Evolutionary conservation across 2,797 vertebrate genomes (phyloP), one percentile per base, ranked within the genome.

Genomic region (Sebastes hopkinsi): DNA sequence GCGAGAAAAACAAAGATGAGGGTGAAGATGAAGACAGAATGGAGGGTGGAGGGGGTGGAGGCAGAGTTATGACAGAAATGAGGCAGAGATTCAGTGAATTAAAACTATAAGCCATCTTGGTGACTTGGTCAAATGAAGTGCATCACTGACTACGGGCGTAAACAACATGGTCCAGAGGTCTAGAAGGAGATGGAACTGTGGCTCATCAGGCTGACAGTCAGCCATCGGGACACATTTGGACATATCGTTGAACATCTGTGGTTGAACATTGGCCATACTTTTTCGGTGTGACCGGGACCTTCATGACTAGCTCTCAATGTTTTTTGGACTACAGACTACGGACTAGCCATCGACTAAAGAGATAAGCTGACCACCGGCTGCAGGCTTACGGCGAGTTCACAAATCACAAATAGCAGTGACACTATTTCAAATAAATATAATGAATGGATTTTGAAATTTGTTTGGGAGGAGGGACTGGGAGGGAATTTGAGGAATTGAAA

Each of bases 1-100:
- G 55, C 16, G 34, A 71, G 70, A 64, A 65, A 67, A 85, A 74
- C 67, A 81, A 78, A 77, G 68, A 72, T 60, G 50, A 25, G 3
- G 42, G 32, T 20, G 59, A 54, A 29, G 38, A 38, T 64, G 22
- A 72, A 46, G 23, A 80, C 61, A 64, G 50, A 20, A 18, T 52
- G 0, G 50, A n/a, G 42, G 14, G 4, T 4, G 13, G 36, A 20
- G 12, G 20, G 6, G 18, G 3, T n/a, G 25, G 27, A 29, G 54
- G 46, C 11, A 42, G 42, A 73, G 54, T 67, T 12, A 13, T 23
- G 23, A 62, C 6, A 52, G 32, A 72, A 56, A 67, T 25, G 18
- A 67, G 36, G 42, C 10, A 27, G 60, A 70, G 60, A 5, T 11
- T 59, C 6, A 42, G 25, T 8, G 50, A 6, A 77, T 38, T 16